A percentile compares a stretch with the other conserved stretches of the same genome.
These are phyloP conservation scores for Hydrotaea diabolus DNA, from an alignment of 2,888 invertebrate species.

Conservation along the genomic window DNA sequence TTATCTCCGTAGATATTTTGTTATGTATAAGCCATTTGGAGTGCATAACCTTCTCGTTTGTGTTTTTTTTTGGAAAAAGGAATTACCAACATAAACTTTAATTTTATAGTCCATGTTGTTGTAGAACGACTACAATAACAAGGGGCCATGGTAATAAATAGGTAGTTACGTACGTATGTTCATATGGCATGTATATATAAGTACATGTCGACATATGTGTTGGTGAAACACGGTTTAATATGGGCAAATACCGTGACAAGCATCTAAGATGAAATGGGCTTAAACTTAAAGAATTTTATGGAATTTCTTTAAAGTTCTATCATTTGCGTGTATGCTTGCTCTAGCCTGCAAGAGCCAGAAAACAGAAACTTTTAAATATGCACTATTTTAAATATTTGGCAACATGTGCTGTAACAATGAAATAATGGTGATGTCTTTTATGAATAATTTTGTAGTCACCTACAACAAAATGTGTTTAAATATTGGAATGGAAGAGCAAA, in stretches of 20 bases:
- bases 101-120: slow-evolving; percentile 29
- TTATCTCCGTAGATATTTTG: not conserved
- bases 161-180: not conserved
- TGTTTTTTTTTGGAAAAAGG: slow-evolving; percentile 1
- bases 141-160: not conserved
- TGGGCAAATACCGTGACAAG: not conserved
- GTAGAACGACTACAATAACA: not conserved
- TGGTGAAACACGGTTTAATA: not conserved
- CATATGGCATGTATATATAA: not conserved
- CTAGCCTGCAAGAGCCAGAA: no score
- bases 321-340: no score
- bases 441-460: no score
- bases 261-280: not conserved
- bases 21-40: slow-evolving; percentile 27
- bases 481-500: no score
- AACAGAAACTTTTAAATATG: no score
- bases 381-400: no score
- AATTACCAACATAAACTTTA: slow-evolving; percentile 62
- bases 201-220: not conserved
- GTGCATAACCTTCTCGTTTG: slow-evolving; percentile 21
- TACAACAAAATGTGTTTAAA: no score
- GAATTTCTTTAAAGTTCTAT: not conserved
- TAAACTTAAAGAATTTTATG: not conserved
- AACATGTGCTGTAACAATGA: no score
- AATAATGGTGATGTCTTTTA: no score